These are phyloP conservation scores for Koerneria pararmatus DNA, from an alignment of 2,888 invertebrate genomes.

Conservation along the genomic window DNA sequence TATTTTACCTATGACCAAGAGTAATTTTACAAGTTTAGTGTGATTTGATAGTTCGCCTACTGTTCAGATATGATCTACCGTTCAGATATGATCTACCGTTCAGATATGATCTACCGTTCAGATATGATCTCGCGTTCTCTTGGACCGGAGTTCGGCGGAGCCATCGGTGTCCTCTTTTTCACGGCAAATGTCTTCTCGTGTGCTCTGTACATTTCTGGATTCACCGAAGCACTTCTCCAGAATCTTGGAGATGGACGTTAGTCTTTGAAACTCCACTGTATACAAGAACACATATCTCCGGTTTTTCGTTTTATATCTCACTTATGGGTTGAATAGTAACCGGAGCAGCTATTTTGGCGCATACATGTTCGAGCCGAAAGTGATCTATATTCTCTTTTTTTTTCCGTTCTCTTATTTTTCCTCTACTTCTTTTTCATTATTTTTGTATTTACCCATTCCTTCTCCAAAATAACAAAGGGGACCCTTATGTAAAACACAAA, in stretches of 20 bases:
- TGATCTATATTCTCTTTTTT: no score
- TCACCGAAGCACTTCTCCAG: conserved; percentile 81
- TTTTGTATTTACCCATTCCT: no score
- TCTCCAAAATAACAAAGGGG: no score
- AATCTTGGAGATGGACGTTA: conserved; percentile 66
- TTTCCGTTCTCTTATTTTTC: neutral
- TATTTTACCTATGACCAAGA: no score
- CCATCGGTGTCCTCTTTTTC: conserved; percentile 94
- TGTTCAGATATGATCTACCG: no score
- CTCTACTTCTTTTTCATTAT: neutral
- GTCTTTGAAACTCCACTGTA: conserved; percentile 16
- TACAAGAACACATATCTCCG: no score
- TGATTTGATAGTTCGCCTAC: no score
- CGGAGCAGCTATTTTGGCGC: neutral
- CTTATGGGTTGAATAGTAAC: neutral
- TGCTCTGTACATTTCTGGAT: conserved; percentile 89
- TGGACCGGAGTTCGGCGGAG: conserved; percentile 97
- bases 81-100: no score
- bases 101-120: conserved; percentile 67
- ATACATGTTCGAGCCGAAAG: neutral
- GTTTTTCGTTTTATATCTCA: no score
- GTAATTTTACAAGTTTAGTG: no score
- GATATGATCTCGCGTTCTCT: conserved; percentile 98
- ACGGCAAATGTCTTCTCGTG: conserved; percentile 95
- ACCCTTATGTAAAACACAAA: no score